phyloP scores from a whole-genome alignment of 2,113 vertebrate genomes.

The Nymphicus hollandicus region DNA sequence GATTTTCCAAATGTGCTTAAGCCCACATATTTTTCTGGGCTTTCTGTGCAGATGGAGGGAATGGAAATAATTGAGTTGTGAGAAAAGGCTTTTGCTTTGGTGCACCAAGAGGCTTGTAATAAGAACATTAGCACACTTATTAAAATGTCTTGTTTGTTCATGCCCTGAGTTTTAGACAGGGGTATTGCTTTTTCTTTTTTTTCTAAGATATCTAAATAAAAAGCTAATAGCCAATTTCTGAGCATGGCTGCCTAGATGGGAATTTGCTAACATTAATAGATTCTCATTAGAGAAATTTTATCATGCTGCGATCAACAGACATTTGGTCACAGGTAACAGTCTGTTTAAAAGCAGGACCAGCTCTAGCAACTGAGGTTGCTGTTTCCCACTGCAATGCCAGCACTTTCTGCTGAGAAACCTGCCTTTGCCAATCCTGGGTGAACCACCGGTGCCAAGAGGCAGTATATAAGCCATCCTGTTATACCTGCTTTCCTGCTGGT shows the following conservation, averaged over 20 bases:
- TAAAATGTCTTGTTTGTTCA: slow-evolving; percentile 52
- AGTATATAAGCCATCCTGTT: background rate
- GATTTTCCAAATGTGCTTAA: slow-evolving; percentile 1
- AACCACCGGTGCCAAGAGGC: background rate
- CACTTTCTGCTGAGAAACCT: background rate
- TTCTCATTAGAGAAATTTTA: slow-evolving; percentile 33
- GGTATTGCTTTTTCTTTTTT: background rate
- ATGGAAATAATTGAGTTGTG: slow-evolving; percentile 41
- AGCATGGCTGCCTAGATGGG: background rate
- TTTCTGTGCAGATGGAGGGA: background rate
- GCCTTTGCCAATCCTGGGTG: background rate
- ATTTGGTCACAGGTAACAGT: background rate
- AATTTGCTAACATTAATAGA: slow-evolving; percentile 14
- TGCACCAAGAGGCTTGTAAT: background rate
- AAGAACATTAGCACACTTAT: slow-evolving; percentile 42
- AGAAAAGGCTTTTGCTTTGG: background rate
- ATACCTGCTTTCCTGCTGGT: background rate
- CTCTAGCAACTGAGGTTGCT: background rate
- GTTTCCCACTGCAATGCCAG: background rate
- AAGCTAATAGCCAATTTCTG: slow-evolving; percentile 43
- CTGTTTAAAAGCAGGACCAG: background rate
- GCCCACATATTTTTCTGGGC: background rate
- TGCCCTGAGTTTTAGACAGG: background rate
- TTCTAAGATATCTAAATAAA: background rate
- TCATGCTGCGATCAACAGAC: background rate